Percentiles rank a stretch among this genome's conserved stretches.
Conservation (phyloP, 2,113 vertebrate genomes). For the Lophius piscatorius region DNA sequence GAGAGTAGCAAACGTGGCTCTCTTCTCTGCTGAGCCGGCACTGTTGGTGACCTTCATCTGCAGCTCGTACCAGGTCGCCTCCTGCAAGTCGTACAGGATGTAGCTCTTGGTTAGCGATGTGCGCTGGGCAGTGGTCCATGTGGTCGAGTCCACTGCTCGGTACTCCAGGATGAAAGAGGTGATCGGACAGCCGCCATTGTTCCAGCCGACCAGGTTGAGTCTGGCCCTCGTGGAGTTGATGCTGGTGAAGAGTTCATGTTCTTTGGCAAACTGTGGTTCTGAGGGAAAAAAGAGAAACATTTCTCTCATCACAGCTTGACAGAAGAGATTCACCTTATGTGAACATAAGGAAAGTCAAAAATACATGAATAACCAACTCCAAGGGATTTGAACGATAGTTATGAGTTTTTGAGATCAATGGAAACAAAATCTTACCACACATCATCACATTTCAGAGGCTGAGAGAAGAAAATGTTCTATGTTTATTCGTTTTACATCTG, state of each 20-base stretch:
- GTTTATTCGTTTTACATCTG: background rate
- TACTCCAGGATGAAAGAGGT: slow-evolving; percentile 96
- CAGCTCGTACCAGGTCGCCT: slow-evolving; percentile 96
- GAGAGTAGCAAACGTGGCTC: slow-evolving; percentile 92
- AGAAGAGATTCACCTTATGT: no score
- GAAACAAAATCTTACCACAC: no score
- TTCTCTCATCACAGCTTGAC: background rate
- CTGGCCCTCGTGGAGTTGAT: slow-evolving; percentile 92
- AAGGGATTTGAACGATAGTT: no score
- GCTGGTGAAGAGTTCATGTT: slow-evolving; percentile 96
- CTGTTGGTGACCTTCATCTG: slow-evolving; percentile 98
- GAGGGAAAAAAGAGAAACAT: slow-evolving; percentile 6
- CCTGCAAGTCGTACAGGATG: slow-evolving; percentile 93
- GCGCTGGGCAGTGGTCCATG: slow-evolving; percentile 94
- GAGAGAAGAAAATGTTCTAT: background rate
- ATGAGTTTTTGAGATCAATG: no score
- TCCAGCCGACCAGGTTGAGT: slow-evolving; percentile 97
- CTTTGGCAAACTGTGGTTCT: slow-evolving; percentile 99
- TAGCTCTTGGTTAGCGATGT: slow-evolving; percentile 95
- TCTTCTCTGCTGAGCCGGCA: slow-evolving; percentile 94
- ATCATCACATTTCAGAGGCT: background rate
- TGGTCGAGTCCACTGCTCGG: slow-evolving; percentile 88
- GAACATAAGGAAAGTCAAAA: background rate
- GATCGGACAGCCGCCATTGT: slow-evolving; percentile 97
- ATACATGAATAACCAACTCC: background rate